Base-by-base conservation (phyloP, 2,888 invertebrate species). In the Agriotes lineatus region DNA sequence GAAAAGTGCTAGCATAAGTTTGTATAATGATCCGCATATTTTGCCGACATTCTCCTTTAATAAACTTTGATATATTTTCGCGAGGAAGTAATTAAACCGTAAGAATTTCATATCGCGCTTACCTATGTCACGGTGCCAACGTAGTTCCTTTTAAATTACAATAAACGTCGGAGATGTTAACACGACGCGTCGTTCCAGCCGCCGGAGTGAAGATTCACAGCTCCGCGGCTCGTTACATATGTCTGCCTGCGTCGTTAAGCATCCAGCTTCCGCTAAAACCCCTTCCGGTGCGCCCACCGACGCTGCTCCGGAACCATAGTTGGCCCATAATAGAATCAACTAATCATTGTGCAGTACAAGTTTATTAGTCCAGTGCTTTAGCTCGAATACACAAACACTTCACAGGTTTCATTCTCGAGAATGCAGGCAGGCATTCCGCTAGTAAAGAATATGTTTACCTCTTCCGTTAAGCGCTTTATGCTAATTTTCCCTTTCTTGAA, bases 61-160 rank as follows among this genome's bases (percentile, higher is more conserved):
- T 72, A 70, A 72, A 72, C 72, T 69, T 68, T 72, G 70, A 72
- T 70, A 75, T 70, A 75, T 73, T 73, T 75, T 70, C 71, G 48
- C 64, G 69, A 64, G 62, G 59, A 72, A 72, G 72, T 72, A 75
- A 75, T 75, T 75, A 75, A 70, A 61, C 65, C 67, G 60, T 73
- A 74, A 73, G 74, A 74, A 74, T 75, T 75, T 74, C 75, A 75
- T 75, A 74, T 73, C 64, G 68, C 70, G 67, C 65, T 71, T 58
- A 71, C 71, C 71, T 72, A 70, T 71, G 70, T 71, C 72, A 72
- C 67, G 67, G 25, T 44, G 56, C 67, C 59, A 45, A 33, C 69
- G 63, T 60, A 57, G 72, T 39, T 66, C 63, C 58, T 64, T 72
- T 71, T 72, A 72, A 71, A 70, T 74, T 74, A 71, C 72, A 72